Percentiles rank a stretch among this genome's conserved stretches.
phyloP scores from a whole-genome alignment of 2,113 vertebrate genomes.

The Saccopteryx bilineata region DNA sequence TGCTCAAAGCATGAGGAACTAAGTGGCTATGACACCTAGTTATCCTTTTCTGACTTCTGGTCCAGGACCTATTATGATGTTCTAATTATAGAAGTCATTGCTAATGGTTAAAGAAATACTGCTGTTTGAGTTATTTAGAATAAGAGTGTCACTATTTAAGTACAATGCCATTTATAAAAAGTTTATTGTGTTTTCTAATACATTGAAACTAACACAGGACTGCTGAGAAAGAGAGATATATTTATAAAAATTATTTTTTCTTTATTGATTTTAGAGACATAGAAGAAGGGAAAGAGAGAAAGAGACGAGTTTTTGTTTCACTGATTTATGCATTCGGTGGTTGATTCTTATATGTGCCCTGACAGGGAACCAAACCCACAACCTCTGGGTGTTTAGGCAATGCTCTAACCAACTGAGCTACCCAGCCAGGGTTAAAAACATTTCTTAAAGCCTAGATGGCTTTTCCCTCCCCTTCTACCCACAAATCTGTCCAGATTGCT shows the following conservation, averaged over 20 bases:
- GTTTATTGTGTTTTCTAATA: conserved; percentile 11
- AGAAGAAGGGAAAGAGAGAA: no score
- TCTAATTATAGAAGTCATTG: conserved; percentile 57
- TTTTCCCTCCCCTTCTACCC: not conserved
- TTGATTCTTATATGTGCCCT: no score
- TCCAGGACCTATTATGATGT: not conserved
- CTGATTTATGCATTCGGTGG: no score
- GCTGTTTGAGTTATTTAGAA: conserved; percentile 40
- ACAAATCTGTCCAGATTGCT: not conserved
- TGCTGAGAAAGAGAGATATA: not conserved
- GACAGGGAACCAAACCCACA: no score
- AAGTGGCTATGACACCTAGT: not conserved
- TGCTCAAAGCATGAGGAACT: not conserved
- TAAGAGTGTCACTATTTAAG: not conserved
- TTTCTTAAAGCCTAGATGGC: not conserved
- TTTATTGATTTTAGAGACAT: no score
- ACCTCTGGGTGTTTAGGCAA: no score
- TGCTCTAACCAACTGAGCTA: no score
- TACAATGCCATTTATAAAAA: not conserved
- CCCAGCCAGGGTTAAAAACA: no score
- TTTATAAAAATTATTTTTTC: no score
- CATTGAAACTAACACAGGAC: not conserved
- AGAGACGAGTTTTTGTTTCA: no score
- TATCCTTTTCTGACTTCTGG: not conserved
- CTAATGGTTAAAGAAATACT: conserved; percentile 63